Conservation (phyloP, 2,797 vertebrate genomes). For the Macropodus opercularis region DNA sequence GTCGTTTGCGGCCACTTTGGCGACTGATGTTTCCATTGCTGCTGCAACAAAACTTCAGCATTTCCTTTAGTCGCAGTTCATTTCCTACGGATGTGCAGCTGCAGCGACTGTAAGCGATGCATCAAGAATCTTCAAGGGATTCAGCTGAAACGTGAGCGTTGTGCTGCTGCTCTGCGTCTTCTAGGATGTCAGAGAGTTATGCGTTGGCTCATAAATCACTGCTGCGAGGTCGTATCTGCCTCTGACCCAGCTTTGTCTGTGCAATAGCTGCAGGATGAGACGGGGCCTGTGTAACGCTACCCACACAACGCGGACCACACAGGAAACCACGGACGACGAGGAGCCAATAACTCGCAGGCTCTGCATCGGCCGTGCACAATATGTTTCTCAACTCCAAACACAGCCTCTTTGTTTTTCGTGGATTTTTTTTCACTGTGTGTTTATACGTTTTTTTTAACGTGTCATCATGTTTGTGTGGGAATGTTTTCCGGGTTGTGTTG, state of each 20-base stretch:
- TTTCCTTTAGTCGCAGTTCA: slow-evolving; percentile 44
- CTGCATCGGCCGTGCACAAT: slow-evolving; percentile 6
- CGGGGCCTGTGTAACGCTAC: slow-evolving; percentile 40
- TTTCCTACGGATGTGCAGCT: slow-evolving; percentile 41
- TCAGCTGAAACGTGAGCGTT: slow-evolving; percentile 39
- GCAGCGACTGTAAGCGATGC: slow-evolving; percentile 1
- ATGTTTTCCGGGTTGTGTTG: slow-evolving; percentile 32
- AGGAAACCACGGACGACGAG: slow-evolving; percentile 48
- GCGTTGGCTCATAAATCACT: slow-evolving; percentile 59
- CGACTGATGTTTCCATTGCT: slow-evolving; percentile 27
- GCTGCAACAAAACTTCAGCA: slow-evolving; percentile 23
- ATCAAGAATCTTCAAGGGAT: slow-evolving; percentile 9
- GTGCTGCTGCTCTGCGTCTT: slow-evolving; percentile 42
- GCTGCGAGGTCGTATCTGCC: slow-evolving; percentile 42
- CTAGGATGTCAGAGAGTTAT: slow-evolving; percentile 49
- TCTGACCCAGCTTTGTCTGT: slow-evolving; percentile 35
- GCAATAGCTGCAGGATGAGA: slow-evolving; percentile 37
- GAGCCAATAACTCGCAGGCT: slow-evolving; percentile 46
- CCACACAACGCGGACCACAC: slow-evolving; percentile 60
- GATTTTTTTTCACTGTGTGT: not conserved
- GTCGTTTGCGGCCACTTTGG: slow-evolving; percentile 29
- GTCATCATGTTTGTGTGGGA: slow-evolving; percentile 8
- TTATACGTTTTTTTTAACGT: slow-evolving; percentile 5
- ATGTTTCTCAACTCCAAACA: slow-evolving; percentile 29
- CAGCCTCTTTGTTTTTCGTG: slow-evolving; percentile 5